Evolutionary conservation across 30 jellyfish, hydroid and myxozoan species (phyloP), one percentile per base, ranked within the genome.

Genomic region (Hydractinia echinata): DNA sequence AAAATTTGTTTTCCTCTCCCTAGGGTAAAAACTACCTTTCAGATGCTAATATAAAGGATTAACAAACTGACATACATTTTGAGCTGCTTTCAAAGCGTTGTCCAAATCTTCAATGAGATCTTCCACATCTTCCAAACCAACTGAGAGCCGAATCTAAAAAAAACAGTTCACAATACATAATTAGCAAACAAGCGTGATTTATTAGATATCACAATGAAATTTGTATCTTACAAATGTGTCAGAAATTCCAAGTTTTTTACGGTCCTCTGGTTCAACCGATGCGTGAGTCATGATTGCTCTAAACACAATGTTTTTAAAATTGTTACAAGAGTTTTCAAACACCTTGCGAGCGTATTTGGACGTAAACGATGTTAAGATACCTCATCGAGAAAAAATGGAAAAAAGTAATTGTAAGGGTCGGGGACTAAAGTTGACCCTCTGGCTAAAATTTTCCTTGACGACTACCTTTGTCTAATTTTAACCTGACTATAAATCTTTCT

Each of bases 211-310:
- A 71, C 0, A 3, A 50, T 6, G 4, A 76, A 50, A 51, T 49
- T 0, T 55, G 16, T 0, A 71, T 52, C 95, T n/a, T 86, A 95
- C 99, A 83, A 95, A 87, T 0, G 99, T 89, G 55, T 95, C 99
- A 66, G 96, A 61, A 44, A 95, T 89, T 52, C 99, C 99, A 79
- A 95, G 95, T 54, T 86, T 84, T 69, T 19, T 90, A 21, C 99
- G 90, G 71, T 87, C 89, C 69, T 95, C 97, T 7, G 96, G 95
- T 56, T 89, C 96, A 55, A 95, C 99, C 6, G 99, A 95, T 10
- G 95, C 90, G 70, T 95, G 99, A 54, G 99, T 95, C 99, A 95
- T 95, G n/a, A 95, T 86, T 60, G 96, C 96, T 9, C 99, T 64
- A 51, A 58, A 16, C 39, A 13, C 10, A 7, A 64, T 30, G 44